Percentiles rank a stretch among this genome's conserved stretches.
These are phyloP conservation scores for Meandrina meandrites DNA, from an alignment of 92 coral and sea anemone genomes.

Conservation along the genomic window DNA sequence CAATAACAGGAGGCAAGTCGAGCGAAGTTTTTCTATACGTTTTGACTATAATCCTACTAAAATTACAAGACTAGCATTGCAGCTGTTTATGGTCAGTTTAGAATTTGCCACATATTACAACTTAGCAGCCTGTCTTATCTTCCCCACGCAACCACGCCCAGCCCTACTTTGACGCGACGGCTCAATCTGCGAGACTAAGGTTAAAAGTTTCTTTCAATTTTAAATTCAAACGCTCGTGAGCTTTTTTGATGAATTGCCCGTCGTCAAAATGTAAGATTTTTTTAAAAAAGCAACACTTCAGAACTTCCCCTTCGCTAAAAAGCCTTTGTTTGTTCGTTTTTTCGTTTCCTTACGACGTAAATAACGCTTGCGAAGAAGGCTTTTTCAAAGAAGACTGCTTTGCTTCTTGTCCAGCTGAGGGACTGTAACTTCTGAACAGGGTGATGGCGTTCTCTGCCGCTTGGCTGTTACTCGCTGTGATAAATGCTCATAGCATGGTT, in stretches of 20 bases:
- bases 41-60: background rate
- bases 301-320: no score
- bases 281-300: slow-evolving; percentile 12
- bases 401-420: background rate
- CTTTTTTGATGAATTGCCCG: background rate
- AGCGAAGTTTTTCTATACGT: background rate
- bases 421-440: background rate
- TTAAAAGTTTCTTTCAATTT: slow-evolving; percentile 13
- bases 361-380: background rate
- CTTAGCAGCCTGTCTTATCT: background rate
- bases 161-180: background rate
- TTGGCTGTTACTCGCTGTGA: slow-evolving; percentile 8
- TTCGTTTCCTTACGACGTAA: background rate
- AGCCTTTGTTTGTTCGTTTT: background rate
- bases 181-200: background rate
- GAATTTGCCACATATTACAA: background rate
- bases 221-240: background rate
- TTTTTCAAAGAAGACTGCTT: background rate
- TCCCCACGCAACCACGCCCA: background rate
- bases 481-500: background rate
- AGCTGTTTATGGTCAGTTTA: background rate
- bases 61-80: background rate
- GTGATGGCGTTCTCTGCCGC: background rate
- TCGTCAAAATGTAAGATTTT: slow-evolving; percentile 17
- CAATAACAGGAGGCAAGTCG: background rate